Percentiles rank a stretch among this genome's conserved stretches.
Conservation (phyloP, 2,888 invertebrate species). For the Cosmorhoe ocellata region DNA sequence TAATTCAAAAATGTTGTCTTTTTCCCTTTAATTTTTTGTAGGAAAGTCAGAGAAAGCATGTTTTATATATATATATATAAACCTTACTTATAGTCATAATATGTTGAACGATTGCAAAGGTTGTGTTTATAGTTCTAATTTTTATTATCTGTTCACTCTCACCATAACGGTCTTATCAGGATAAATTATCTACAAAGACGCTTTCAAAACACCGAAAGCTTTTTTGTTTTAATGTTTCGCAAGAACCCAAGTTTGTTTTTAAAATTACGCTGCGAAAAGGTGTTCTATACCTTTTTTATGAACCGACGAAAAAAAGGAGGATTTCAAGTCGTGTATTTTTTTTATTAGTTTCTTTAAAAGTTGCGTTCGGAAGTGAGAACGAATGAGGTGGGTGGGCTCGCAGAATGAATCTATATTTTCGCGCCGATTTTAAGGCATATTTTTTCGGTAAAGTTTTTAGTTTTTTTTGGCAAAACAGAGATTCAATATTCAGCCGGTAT, state of each 20-base stretch:
- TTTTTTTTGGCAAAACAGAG: background rate
- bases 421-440: conserved; percentile 29
- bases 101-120: background rate
- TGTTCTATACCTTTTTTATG: conserved; percentile 8
- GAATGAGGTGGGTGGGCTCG: conserved; percentile 49
- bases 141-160: conserved; percentile 2
- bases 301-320: no score
- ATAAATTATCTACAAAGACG: conserved; percentile 8
- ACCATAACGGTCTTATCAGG: conserved; percentile 12
- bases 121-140: conserved; percentile 2
- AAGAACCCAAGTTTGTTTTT: conserved; percentile 42
- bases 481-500: no score
- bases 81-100: background rate
- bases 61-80: no score
- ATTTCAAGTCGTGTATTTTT: no score
- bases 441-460: background rate
- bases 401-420: conserved; percentile 24
- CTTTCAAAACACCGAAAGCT: conserved; percentile 23
- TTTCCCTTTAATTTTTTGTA: no score
- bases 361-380: conserved; percentile 43
- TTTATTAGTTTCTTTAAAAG: no score
- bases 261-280: conserved; percentile 37
- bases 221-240: conserved; percentile 37
- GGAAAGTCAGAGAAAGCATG: no score
- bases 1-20: no score